These are phyloP conservation scores for Anaspis maculata DNA, from an alignment of 2,888 invertebrate species.

Conservation along the genomic window DNA sequence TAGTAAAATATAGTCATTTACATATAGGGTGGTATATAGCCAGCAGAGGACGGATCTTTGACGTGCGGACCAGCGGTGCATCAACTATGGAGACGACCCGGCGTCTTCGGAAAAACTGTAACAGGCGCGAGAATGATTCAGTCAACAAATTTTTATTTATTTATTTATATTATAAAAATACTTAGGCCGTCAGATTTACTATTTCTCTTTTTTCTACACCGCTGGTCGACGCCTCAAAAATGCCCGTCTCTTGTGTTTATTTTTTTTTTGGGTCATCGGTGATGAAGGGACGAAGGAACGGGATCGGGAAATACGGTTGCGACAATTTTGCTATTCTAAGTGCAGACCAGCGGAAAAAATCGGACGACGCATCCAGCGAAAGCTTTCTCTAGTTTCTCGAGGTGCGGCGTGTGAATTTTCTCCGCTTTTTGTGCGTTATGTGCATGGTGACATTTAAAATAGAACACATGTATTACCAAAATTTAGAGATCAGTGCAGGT, in stretches of 20 bases:
- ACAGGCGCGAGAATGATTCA: conserved; percentile 31
- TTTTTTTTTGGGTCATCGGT: conserved; percentile 12
- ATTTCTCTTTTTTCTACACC: conserved; percentile 19
- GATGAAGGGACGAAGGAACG: conserved; percentile 18
- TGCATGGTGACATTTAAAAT: conserved; percentile 37
- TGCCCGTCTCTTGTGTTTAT: conserved; percentile 1
- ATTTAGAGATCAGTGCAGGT: conserved; percentile 37
- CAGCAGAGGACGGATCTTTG: no score
- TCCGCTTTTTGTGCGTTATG: conserved; percentile 33
- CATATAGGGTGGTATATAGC: conserved; percentile 28
- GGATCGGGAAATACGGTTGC: conserved; percentile 27
- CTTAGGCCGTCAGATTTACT: conserved; percentile 38
- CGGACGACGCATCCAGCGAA: conserved; percentile 2
- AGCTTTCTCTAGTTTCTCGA: background rate
- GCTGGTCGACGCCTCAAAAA: conserved; percentile 1
- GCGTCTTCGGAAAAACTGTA: conserved; percentile 30
- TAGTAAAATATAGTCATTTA: conserved; percentile 41
- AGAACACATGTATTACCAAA: conserved; percentile 33
- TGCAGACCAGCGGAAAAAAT: conserved; percentile 14
- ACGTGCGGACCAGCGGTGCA: conserved; percentile 5
- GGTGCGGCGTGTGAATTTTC: conserved; percentile 1
- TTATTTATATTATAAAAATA: conserved; percentile 42
- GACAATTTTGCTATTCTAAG: conserved; percentile 29
- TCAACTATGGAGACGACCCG: conserved; percentile 21
- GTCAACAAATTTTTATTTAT: conserved; percentile 38